Evolutionary conservation across 2,113 vertebrate genomes (phyloP), one percentile per base, ranked within the genome.

Genomic region (Hemibagrus wyckioides): DNA sequence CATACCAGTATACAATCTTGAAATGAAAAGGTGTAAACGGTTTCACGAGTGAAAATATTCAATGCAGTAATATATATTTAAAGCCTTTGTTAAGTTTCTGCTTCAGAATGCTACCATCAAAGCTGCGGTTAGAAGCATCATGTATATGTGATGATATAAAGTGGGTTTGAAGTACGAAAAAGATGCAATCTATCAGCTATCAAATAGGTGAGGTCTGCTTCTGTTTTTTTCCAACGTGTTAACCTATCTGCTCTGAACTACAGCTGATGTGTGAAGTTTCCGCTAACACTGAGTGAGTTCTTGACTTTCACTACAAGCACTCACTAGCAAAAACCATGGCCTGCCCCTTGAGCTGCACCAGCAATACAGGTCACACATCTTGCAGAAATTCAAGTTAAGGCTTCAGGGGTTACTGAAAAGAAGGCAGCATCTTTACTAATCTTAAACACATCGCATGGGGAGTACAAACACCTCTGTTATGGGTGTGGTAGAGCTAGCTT

Each of bases 231-330:
- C 67, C 50, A 23, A 86, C 23, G 80, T 82, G 86, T 73, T 82
- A 82, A 75, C 21, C 30, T n/a, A 56, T 39, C 48, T 19, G 14
- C 33, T n/a, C 48, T 6, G 25, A 36, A 61, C 71, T 75, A 69
- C 50, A 79, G 67, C 17, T 30, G 56, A 83, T 50, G 52, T 84
- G 65, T 84, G 57, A 83, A 69, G 69, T 82, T 87, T 89, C 83
- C 52, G 21, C 50, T 19, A 76, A 76, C 54, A n/a, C 59, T 19
- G 48, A 59, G 52, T 7, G 71, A n/a, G 52, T 21, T 23, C 23
- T 56, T 50, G 19, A 73, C 85, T 63, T 56, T 57, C 9, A 36
- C 57, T 63, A 80, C 30, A 10, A 67, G 44, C 30, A 33, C 10
- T 44, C 39, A 14, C 41, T 56, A 76, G 54, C 69, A 25, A 57